These are phyloP conservation scores for Coryphaenoides rupestris DNA, from an alignment of 2,113 vertebrate species.

Conservation along the genomic window DNA sequence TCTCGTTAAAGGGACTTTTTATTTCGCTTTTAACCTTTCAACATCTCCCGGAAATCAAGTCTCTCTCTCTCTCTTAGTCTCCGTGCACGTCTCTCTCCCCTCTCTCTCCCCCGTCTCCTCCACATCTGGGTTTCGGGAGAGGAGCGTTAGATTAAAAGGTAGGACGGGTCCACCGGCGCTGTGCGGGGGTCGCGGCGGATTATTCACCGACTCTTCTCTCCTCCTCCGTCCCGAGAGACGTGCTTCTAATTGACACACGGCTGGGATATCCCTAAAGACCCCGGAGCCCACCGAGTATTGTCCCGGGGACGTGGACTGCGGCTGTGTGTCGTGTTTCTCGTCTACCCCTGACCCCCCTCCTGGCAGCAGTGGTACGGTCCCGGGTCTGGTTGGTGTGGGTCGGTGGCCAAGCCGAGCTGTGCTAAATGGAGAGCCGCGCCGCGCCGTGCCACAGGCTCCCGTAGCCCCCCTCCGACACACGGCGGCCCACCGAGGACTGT, in stretches of 20 bases:
- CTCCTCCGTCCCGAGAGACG: not conserved
- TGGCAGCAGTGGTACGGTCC: not conserved
- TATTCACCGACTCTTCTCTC: not conserved
- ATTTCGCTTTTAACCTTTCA: too few relatives aligned
- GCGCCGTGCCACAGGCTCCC: not conserved
- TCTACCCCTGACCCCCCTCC: not conserved
- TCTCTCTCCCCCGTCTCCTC: not conserved
- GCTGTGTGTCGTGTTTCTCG: not conserved
- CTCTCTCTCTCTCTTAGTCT: not conserved
- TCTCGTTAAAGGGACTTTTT: too few relatives aligned
- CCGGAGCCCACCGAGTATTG: not conserved
- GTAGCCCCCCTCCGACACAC: not conserved
- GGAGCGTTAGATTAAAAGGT: not conserved
- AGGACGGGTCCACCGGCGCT: not conserved
- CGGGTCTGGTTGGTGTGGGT: not conserved
- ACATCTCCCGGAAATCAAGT: too few relatives aligned
- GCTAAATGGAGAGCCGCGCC: constrained; percentile 1
- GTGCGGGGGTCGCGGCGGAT: not conserved
- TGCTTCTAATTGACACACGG: too few relatives aligned
- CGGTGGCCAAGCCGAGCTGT: not conserved
- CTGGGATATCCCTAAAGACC: too few relatives aligned
- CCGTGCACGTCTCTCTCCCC: not conserved
- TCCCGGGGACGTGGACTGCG: not conserved
- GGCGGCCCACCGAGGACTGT: too few relatives aligned
- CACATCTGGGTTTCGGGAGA: constrained; percentile 2